These are phyloP conservation scores for Cephus runcator DNA, from an alignment of 2,888 invertebrate genomes.

Conservation along the genomic window DNA sequence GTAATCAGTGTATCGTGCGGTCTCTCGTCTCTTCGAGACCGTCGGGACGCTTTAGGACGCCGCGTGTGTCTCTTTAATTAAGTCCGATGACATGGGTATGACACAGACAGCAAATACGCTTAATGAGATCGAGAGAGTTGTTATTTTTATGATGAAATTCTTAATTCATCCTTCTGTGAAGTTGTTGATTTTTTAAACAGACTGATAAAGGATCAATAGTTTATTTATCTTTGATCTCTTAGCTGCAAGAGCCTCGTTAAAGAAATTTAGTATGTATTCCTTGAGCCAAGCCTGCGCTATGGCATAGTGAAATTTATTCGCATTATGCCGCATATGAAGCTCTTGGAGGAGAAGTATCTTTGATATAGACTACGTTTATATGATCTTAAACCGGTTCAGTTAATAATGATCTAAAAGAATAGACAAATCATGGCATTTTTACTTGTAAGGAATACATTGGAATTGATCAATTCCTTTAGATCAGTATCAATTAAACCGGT, in stretches of 20 bases:
- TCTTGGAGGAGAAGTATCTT: too few species aligned
- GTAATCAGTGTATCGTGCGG: neutral
- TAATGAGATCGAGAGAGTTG: neutral
- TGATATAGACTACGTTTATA: too few species aligned
- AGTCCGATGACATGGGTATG: neutral
- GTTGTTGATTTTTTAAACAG: neutral
- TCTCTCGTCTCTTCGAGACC: neutral
- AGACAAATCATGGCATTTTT: too few species aligned
- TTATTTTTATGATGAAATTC: neutral
- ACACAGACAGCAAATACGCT: neutral
- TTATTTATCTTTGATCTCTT: neutral
- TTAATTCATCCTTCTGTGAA: neutral
- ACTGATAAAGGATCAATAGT: neutral
- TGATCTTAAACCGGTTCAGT: too few species aligned
- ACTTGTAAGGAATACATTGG: too few species aligned
- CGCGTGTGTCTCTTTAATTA: neutral
- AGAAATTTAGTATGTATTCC: conserved; percentile 11
- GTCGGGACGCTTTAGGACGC: neutral
- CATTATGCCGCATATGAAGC: neutral
- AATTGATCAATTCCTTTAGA: too few species aligned
- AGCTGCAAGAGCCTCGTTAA: neutral
- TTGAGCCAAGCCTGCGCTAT: conserved; percentile 19
- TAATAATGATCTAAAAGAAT: too few species aligned
- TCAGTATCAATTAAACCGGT: too few species aligned
- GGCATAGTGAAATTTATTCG: neutral